These are phyloP conservation scores for Steatornis caripensis DNA, from an alignment of 2,113 vertebrate genomes.

Conservation along the genomic window DNA sequence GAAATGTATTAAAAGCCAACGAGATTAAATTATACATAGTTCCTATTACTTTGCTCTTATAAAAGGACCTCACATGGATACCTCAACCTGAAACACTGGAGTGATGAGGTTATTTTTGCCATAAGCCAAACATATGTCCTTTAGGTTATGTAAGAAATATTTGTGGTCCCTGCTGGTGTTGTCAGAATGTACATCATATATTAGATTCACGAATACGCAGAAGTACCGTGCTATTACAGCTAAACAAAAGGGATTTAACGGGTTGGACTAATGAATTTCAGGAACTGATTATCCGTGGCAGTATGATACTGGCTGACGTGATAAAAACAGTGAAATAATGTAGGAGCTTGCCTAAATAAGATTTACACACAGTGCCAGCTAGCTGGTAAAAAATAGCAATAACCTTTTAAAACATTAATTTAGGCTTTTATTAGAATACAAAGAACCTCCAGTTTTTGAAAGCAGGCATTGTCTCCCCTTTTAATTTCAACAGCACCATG, in stretches of 20 bases:
- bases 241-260: conserved; percentile 71
- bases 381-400: conserved; percentile 79
- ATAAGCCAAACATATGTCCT: conserved; percentile 56
- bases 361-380: conserved; percentile 74
- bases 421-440: conserved; percentile 78
- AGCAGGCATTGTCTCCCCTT: conserved; percentile 74
- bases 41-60: conserved; percentile 41
- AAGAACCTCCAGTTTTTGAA: conserved; percentile 75
- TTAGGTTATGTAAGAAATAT: conserved; percentile 59
- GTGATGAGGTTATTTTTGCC: conserved; percentile 36
- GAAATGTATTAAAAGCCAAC: conserved; percentile 46
- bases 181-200: conserved; percentile 63
- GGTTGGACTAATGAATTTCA: conserved; percentile 75
- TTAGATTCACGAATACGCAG: conserved; percentile 51
- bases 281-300: conserved; percentile 71
- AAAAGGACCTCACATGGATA: conserved; percentile 52
- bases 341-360: conserved; percentile 69
- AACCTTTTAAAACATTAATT: conserved; percentile 84
- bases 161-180: conserved; percentile 39
- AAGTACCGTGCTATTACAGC: conserved; percentile 56
- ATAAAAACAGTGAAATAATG: conserved; percentile 66
- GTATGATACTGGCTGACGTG: conserved; percentile 67
- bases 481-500: conserved; percentile 72
- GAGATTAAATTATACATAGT: conserved; percentile 40
- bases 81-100: conserved; percentile 15